Conservation (phyloP, 1,140 invertebrate species). For the Tetragnatha versicolor region DNA sequence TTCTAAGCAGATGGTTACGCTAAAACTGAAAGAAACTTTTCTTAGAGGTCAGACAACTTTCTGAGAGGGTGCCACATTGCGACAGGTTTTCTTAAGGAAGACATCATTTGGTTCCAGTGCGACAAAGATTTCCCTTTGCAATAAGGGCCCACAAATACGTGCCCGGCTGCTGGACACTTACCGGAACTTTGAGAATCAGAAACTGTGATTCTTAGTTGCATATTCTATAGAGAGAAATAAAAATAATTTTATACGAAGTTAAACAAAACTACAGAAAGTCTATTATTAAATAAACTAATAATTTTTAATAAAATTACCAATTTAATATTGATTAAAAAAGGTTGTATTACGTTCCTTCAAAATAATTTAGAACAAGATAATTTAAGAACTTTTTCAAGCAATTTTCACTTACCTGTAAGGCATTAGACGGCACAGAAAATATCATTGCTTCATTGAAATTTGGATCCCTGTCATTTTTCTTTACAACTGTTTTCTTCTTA, state of each 20-base stretch:
- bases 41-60: constrained; percentile 38
- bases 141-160: constrained; percentile 95
- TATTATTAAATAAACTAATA: too few relatives aligned
- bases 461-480: constrained; percentile 69
- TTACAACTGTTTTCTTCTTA: constrained; percentile 70
- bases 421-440: constrained; percentile 70
- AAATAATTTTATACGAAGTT: not conserved
- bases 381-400: not conserved
- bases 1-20: too few relatives aligned
- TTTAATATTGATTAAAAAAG: too few relatives aligned
- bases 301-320: too few relatives aligned
- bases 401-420: constrained; percentile 52
- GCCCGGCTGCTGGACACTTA: constrained; percentile 97
- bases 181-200: constrained; percentile 96
- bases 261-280: not conserved
- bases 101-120: constrained; percentile 99
- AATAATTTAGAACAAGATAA: not conserved
- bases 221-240: constrained; percentile 70
- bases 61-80: constrained; percentile 97
- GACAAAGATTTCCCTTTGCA: constrained; percentile 95
- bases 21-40: too few relatives aligned
- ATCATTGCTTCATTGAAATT: constrained; percentile 71
- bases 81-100: constrained; percentile 95
- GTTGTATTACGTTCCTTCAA: too few relatives aligned
- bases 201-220: constrained; percentile 84